A percentile compares a stretch with the other conserved stretches of the same genome.
Evolutionary conservation across 2,113 vertebrate species (phyloP).

Genomic region (Steatornis caripensis): DNA sequence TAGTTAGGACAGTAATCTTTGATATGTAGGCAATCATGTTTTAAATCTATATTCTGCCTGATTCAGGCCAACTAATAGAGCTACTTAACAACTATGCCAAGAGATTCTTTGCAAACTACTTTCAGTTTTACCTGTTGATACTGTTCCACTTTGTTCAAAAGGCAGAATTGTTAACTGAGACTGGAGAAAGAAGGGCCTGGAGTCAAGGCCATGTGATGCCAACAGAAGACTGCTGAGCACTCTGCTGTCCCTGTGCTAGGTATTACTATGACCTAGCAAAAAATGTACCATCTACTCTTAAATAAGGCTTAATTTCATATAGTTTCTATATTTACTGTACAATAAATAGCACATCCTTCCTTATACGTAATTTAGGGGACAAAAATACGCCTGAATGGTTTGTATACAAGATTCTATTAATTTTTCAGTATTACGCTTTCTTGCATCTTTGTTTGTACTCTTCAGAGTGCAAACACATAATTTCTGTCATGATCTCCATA

Average conservation of each 20-base stretch:
- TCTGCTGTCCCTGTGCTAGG: not conserved
- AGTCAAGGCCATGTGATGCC: not conserved
- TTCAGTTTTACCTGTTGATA: not conserved
- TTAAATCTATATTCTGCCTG: not conserved
- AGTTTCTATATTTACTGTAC: not conserved
- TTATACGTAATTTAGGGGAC: not conserved
- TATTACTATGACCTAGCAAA: not conserved
- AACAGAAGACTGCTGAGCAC: not conserved
- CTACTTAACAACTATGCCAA: not conserved
- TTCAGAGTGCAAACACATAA: not conserved
- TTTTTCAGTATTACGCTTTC: not conserved
- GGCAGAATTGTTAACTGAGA: not conserved
- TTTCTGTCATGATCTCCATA: not conserved
- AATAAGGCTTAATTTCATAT: not conserved
- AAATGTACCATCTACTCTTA: not conserved
- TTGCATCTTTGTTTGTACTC: not conserved
- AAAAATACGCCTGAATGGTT: not conserved
- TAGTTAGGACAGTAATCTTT: not conserved
- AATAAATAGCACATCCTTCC: not conserved
- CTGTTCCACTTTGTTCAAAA: not conserved
- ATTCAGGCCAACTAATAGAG: not conserved
- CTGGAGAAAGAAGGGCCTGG: not conserved
- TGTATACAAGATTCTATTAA: not conserved
- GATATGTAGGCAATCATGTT: not conserved
- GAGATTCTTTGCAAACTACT: not conserved